These are phyloP conservation scores for Vesta saturnalis DNA, from an alignment of 2,888 invertebrate genomes.

Conservation along the genomic window DNA sequence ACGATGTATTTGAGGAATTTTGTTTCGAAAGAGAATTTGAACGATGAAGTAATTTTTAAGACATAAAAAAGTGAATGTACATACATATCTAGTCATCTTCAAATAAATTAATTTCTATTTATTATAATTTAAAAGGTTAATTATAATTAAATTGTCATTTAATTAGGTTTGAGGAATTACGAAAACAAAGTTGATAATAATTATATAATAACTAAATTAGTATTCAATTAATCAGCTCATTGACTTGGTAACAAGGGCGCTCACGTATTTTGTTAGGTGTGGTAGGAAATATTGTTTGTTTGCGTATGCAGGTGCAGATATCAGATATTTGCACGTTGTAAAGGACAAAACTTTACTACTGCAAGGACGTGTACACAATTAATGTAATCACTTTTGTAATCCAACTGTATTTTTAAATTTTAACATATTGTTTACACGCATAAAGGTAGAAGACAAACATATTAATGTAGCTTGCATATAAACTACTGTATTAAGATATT, in stretches of 20 bases:
- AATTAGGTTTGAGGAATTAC: slow-evolving; percentile 3
- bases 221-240: slow-evolving; percentile 29
- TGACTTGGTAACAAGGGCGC: slow-evolving; percentile 36
- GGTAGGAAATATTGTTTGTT: slow-evolving; percentile 30
- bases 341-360: slow-evolving; percentile 43
- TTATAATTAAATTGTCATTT: background rate
- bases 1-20: slow-evolving; percentile 37
- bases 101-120: slow-evolving; percentile 19
- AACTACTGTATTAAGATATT: background rate
- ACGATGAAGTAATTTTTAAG: background rate
- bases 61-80: slow-evolving; percentile 1
- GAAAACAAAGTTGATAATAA: slow-evolving; percentile 19
- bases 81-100: slow-evolving; percentile 20
- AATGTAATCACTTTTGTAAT: slow-evolving; percentile 30
- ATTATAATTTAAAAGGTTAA: background rate
- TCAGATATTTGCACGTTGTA: slow-evolving; percentile 43
- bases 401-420: background rate
- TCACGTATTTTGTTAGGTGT: slow-evolving; percentile 41
- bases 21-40: slow-evolving; percentile 38
- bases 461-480: background rate
- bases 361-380: slow-evolving; percentile 47
- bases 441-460: background rate
- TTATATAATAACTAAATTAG: slow-evolving; percentile 33
- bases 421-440: background rate
- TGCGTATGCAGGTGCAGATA: slow-evolving; percentile 32